phyloP scores from a whole-genome alignment of 2,113 vertebrate species.

The Petromus typicus region DNA sequence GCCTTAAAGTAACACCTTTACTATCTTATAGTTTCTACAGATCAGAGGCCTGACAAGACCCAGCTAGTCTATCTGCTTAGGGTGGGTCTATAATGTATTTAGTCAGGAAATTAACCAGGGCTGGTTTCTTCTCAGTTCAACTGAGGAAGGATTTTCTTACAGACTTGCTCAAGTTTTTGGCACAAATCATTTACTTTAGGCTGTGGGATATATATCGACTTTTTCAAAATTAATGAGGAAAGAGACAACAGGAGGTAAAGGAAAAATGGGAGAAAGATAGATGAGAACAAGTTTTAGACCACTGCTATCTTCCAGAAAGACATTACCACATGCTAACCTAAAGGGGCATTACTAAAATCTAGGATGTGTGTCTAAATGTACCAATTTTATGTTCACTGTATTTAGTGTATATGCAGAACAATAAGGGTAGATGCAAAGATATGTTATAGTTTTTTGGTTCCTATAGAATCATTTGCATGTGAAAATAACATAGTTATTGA shows the following conservation, averaged over 20 bases:
- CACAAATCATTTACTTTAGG: not conserved
- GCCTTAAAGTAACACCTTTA: not conserved
- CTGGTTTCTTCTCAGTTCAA: not conserved
- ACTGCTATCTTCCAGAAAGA: not conserved
- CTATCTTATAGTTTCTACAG: not conserved
- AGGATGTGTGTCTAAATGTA: not conserved
- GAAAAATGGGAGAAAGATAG: not conserved
- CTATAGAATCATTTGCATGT: not conserved
- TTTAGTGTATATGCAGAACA: not conserved
- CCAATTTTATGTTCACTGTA: not conserved
- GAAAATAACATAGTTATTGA: conserved; percentile 45
- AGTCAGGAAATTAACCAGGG: not conserved
- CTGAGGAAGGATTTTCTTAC: not conserved
- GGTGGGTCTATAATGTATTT: not conserved
- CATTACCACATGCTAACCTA: not conserved
- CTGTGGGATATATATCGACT: not conserved
- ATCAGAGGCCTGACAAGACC: not conserved
- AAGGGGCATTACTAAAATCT: not conserved
- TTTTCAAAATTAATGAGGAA: not conserved
- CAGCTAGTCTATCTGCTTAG: not conserved
- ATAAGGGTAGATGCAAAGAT: not conserved
- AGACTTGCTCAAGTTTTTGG: not conserved
- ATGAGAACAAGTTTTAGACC: not conserved
- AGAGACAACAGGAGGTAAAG: not conserved
- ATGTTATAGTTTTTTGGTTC: not conserved